Evolutionary conservation across 2,113 vertebrate species (phyloP), one percentile per base, ranked within the genome.

Genomic region (Pleuronectes platessa): DNA sequence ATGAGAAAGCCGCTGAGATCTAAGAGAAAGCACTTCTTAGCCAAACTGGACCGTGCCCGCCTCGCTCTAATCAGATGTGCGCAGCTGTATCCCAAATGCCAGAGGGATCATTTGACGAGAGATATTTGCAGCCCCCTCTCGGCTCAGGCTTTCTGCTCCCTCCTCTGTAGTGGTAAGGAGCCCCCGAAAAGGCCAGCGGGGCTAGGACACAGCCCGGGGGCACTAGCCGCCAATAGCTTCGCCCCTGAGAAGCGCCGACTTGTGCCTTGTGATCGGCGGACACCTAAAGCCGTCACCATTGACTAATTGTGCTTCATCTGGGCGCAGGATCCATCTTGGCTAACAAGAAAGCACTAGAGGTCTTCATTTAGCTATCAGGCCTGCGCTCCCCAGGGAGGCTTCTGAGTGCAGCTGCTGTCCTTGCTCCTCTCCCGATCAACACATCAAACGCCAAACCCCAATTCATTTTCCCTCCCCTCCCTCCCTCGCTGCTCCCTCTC

Each of bases 301-400:
- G 96, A 97, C 96, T 95, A 95, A 97, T 94, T 96, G 96, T 91
- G 95, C 94, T 96, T 96, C 95, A 95, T 96, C 92, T 93, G 94
- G 94, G 95, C 89, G 94, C 94, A 93, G 96, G 95, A 97, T 97
- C 96, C 95, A 95, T 96, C 95, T 93, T 93, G 92, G 95, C 96
- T 97, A 97, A 98, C 97, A 97, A 97, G 97, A 96, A 97, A 97
- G 96, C 97, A 96, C 95, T 94, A 93, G 95, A 98, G 96, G 95
- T 98, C 97, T 99, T 97, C 96, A 98, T 97, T 98, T 96, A 97
- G 96, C 93, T 92, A 96, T 96, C 95, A 96, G 96, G 93, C 93
- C 79, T 26, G 58, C 90, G 87, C 92, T 95, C 96, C 96, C 97
- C 94, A 91, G 78, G 61, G 96, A 95, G 93, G 91, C 73, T 1